These are phyloP conservation scores for Lasioglossum leucozonium DNA, from an alignment of 2,888 invertebrate species.

Conservation along the genomic window DNA sequence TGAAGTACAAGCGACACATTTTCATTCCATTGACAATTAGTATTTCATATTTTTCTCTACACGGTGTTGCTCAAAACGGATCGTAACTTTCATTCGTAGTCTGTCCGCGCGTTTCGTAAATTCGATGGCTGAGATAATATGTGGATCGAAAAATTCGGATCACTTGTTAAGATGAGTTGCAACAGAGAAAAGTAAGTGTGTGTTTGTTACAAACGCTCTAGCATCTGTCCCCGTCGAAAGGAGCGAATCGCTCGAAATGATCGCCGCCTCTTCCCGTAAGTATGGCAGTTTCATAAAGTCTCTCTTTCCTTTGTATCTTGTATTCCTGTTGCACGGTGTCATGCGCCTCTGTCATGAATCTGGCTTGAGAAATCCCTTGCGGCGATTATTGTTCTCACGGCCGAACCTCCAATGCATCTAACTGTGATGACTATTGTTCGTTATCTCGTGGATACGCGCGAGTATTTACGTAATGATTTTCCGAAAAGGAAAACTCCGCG, in stretches of 20 bases:
- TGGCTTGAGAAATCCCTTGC: conserved; percentile 54
- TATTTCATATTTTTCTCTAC: background rate
- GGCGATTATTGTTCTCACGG: conserved; percentile 41
- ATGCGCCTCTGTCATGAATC: conserved; percentile 59
- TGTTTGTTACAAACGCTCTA: background rate
- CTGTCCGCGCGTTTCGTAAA: background rate
- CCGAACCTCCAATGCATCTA: conserved; percentile 57
- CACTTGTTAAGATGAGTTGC: background rate
- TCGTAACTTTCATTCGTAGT: background rate
- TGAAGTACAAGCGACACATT: background rate
- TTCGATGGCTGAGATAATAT: background rate
- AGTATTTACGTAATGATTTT: background rate
- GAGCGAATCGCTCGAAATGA: conserved; percentile 14
- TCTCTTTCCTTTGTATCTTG: conserved; percentile 44
- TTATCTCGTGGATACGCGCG: background rate
- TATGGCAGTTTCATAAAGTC: conserved; percentile 20
- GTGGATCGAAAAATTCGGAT: background rate
- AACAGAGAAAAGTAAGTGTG: background rate
- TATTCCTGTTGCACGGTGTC: conserved; percentile 69
- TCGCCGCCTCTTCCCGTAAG: conserved; percentile 20
- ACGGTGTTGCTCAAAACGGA: background rate
- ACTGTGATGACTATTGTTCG: conserved; percentile 44
- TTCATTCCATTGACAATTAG: background rate
- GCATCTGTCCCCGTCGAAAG: background rate
- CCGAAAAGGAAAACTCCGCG: background rate